Conservation (phyloP, 1,140 invertebrate species). For the Papilio aristodemus region DNA sequence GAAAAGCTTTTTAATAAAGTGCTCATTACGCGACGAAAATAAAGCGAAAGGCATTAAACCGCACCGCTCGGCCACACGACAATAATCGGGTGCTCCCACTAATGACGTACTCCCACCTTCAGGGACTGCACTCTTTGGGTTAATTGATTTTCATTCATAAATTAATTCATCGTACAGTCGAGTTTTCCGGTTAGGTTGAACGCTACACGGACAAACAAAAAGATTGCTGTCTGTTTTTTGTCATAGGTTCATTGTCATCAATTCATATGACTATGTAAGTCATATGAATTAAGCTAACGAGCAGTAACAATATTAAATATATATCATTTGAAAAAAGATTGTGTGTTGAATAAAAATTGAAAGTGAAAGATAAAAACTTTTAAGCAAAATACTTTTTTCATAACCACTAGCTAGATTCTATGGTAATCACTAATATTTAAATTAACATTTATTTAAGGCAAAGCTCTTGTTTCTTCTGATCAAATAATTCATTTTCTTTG, state of each 20-base stretch:
- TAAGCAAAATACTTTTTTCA: too few relatives aligned
- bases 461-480: too few relatives aligned
- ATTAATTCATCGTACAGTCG: neutral
- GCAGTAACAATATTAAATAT: too few relatives aligned
- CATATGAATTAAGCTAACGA: too few relatives aligned
- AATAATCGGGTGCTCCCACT: constrained; percentile 49
- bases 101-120: constrained; percentile 47
- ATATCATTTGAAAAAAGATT: too few relatives aligned
- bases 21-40: constrained; percentile 62
- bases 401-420: too few relatives aligned
- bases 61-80: constrained; percentile 40
- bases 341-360: too few relatives aligned
- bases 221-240: neutral
- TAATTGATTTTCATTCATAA: constrained; percentile 11
- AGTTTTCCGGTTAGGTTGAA: neutral
- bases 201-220: neutral
- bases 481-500: too few relatives aligned
- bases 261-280: neutral
- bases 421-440: too few relatives aligned
- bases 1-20: constrained; percentile 50
- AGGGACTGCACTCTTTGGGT: neutral
- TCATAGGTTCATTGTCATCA: neutral
- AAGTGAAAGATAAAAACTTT: too few relatives aligned
- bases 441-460: too few relatives aligned
- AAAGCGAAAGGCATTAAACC: constrained; percentile 48